Percentiles rank a stretch among this genome's conserved stretches.
Conservation (phyloP, 2,888 invertebrate species). For the Isotomurus palustris region DNA sequence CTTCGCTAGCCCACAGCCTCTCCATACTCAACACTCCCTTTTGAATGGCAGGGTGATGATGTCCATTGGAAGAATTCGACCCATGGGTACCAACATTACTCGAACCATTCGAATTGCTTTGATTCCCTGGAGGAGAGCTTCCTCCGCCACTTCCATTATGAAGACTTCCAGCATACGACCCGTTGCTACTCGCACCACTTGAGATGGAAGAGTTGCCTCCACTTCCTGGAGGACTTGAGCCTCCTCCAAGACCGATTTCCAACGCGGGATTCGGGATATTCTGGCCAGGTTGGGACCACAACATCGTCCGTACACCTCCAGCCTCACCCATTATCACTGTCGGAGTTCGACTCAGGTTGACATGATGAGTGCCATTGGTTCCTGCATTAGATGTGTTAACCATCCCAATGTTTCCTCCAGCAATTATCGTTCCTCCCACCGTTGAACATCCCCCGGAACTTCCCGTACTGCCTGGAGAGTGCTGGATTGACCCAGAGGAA, state of each 20-base stretch:
- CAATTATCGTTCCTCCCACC: slow-evolving; percentile 35
- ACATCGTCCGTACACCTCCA: slow-evolving; percentile 73
- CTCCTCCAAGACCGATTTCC: slow-evolving; percentile 22
- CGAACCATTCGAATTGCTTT: slow-evolving; percentile 46
- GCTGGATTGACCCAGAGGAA: slow-evolving; percentile 41
- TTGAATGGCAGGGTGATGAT: slow-evolving; percentile 39
- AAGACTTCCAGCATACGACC: neutral
- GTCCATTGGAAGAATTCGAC: slow-evolving; percentile 35
- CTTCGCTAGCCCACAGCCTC: slow-evolving; percentile 62
- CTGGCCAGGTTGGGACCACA: slow-evolving; percentile 61
- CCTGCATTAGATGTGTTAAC: slow-evolving; percentile 38
- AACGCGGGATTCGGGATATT: slow-evolving; percentile 47
- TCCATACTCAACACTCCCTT: slow-evolving; percentile 77
- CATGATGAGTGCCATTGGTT: slow-evolving; percentile 51
- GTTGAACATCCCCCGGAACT: neutral
- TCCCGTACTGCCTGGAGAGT: slow-evolving; percentile 34
- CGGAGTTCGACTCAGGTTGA: slow-evolving; percentile 58
- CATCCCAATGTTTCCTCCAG: slow-evolving; percentile 45
- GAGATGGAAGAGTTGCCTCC: slow-evolving; percentile 17
- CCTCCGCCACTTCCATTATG: slow-evolving; percentile 6
- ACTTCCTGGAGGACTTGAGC: slow-evolving; percentile 17
- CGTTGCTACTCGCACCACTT: slow-evolving; percentile 15
- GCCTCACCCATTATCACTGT: slow-evolving; percentile 58
- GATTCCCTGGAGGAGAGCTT: neutral
- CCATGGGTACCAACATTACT: slow-evolving; percentile 41